Evolutionary conservation across 2,888 invertebrate genomes (phyloP).

Genomic region (Gymnocheta viridis): DNA sequence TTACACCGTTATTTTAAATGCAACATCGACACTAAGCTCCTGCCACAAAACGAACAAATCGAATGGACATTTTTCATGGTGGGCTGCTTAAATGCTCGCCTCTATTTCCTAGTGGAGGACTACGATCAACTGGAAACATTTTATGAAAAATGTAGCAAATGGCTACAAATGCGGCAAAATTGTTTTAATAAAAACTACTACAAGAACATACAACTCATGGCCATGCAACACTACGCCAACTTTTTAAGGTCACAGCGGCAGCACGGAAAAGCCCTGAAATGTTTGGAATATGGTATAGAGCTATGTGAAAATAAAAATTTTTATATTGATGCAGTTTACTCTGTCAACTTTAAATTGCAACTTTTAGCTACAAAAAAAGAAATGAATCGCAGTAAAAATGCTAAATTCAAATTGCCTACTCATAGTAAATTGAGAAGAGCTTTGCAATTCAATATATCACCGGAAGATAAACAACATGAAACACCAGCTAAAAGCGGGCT

Average conservation of each 20-base stretch:
- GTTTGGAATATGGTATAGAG: slow-evolving; percentile 68
- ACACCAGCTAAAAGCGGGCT: slow-evolving; percentile 1
- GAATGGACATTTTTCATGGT: slow-evolving; percentile 75
- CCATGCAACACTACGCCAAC: slow-evolving; percentile 75
- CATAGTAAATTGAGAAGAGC: slow-evolving; percentile 70
- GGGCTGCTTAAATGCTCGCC: slow-evolving; percentile 78
- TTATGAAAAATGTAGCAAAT: slow-evolving; percentile 73
- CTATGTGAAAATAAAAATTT: slow-evolving; percentile 63
- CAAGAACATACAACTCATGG: slow-evolving; percentile 72
- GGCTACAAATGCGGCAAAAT: slow-evolving; percentile 70
- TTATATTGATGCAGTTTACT: slow-evolving; percentile 73
- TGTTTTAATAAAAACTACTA: slow-evolving; percentile 61
- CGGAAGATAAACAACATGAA: slow-evolving; percentile 60
- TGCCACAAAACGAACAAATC: slow-evolving; percentile 72
- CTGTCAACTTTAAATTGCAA: slow-evolving; percentile 75
- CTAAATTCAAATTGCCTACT: background rate
- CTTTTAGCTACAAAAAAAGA: slow-evolving; percentile 71
- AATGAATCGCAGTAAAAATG: slow-evolving; percentile 12
- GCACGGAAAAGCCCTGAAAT: slow-evolving; percentile 72
- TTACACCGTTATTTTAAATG: slow-evolving; percentile 72
- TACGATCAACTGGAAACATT: slow-evolving; percentile 75
- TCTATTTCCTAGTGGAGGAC: slow-evolving; percentile 75
- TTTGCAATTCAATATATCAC: slow-evolving; percentile 73
- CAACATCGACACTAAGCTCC: slow-evolving; percentile 45
- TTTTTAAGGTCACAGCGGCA: slow-evolving; percentile 74